These are phyloP conservation scores for Hypomecis punctinalis DNA, from an alignment of 2,888 invertebrate species.

Conservation along the genomic window DNA sequence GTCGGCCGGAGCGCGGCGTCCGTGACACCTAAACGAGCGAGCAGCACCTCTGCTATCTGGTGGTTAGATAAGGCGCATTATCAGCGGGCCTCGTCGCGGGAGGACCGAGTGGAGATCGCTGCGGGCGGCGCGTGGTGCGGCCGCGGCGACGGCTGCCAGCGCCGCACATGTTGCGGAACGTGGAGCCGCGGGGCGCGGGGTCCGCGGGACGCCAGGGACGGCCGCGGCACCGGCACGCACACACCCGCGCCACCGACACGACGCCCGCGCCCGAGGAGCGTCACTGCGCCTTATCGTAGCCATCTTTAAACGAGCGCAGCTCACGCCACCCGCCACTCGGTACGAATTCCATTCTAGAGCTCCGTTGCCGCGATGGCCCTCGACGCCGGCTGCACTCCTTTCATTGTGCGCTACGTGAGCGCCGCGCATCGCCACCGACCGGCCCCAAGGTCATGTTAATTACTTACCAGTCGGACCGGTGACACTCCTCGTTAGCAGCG, in stretches of 20 bases:
- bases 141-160: constrained; percentile 54
- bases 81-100: constrained; percentile 75
- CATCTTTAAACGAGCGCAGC: constrained; percentile 82
- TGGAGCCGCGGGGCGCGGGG: constrained; percentile 59
- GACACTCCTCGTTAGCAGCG: constrained; percentile 65
- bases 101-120: constrained; percentile 63
- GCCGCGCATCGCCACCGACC: constrained; percentile 56
- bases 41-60: constrained; percentile 83
- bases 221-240: constrained; percentile 73
- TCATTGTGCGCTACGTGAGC: constrained; percentile 62
- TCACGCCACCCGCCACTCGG: constrained; percentile 78
- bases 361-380: constrained; percentile 67
- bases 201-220: constrained; percentile 72
- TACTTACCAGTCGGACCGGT: constrained; percentile 73
- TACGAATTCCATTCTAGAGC: constrained; percentile 78
- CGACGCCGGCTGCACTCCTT: constrained; percentile 72
- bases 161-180: constrained; percentile 35
- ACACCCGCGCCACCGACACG: constrained; percentile 70
- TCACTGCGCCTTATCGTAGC: constrained; percentile 82
- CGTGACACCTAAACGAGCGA: constrained; percentile 81
- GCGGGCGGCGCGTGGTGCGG: constrained; percentile 66
- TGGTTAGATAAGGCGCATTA: constrained; percentile 78
- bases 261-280: constrained; percentile 80
- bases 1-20: constrained; percentile 67
- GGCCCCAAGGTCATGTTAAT: constrained; percentile 77